Base-by-base conservation (phyloP, 2,888 invertebrate species). In the Himalopsyche anomala region DNA sequence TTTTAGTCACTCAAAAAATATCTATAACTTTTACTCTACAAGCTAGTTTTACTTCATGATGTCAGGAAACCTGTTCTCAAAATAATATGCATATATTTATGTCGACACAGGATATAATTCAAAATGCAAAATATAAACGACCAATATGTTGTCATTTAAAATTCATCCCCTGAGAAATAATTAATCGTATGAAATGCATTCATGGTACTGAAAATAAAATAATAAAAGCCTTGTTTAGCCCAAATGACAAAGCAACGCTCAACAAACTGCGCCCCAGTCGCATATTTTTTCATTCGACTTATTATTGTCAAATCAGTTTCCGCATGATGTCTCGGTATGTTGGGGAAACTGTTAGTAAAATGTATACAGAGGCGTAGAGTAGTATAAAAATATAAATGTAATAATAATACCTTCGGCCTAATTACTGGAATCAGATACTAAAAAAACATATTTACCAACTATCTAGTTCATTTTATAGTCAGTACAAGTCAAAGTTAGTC, bases 281-380 rank as follows among this genome's bases (percentile, higher is more conserved):
- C 19, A 62, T 62, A 51, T 62, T 62, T 62, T 62, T 62, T 19
- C 62, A 62, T 62, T 62, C 62, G 62, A 62, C 62, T 62, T 62
- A 62, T 62, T 62, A 62, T 62, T 62, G 62, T 62, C 62, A 62
- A 62, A 62, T 62, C 62, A 62, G 62, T 62, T 62, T 62, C 62
- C 62, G 62, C 62, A 62, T 62, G 19, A 62, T 19, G 62, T 62
- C 19, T 62, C 28, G 62, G 19, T 62, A 62, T 8, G 62, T 62
- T 62, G 62, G 62, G 62, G 62, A 28, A 62, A 11, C 62, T 62
- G 62, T 2, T 19, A 19, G 19, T 28, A 62, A 5, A 51, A 12
- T 5, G 8, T 51, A 5, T 62, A 9, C 62, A 62, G 62, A 12
- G 62, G 19, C 62, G 62, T 62, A 62, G 62, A 51, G 5, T 15